Evolutionary conservation across 2,797 vertebrate genomes (phyloP).

Genomic region (Tamandua tetradactyla): DNA sequence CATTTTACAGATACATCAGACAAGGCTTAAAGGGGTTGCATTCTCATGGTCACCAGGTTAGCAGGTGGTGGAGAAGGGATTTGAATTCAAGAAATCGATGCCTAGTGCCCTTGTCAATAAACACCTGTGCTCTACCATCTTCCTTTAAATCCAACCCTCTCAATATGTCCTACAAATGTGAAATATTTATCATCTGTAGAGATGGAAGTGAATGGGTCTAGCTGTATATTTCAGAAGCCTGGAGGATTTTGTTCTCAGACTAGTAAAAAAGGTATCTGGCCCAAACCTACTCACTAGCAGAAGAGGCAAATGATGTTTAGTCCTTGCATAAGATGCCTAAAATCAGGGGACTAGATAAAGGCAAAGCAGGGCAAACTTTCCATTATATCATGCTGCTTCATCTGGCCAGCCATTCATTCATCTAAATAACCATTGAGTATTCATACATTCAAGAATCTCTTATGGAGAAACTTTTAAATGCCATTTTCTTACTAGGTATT

Average conservation of each 20-base stretch:
- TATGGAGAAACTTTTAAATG: not conserved
- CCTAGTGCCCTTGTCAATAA: not conserved
- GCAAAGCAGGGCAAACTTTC: not conserved
- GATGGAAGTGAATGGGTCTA: not conserved
- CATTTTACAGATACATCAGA: not conserved
- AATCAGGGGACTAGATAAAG: not conserved
- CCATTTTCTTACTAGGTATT: not conserved
- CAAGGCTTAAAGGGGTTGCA: not conserved
- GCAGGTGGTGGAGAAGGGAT: not conserved
- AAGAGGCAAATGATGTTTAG: not conserved
- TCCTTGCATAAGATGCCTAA: not conserved
- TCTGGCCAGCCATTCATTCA: not conserved
- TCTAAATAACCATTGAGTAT: not conserved
- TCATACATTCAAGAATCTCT: not conserved
- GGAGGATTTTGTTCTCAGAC: not conserved
- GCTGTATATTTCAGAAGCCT: not conserved
- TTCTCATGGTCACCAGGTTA: not conserved
- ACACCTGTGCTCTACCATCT: not conserved
- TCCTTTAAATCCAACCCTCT: not conserved
- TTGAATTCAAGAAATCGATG: not conserved
- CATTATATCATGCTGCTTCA: not conserved
- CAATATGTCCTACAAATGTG: not conserved
- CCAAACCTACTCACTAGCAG: not conserved
- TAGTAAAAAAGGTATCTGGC: not conserved
- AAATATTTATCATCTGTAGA: not conserved